Percentiles rank a stretch among this genome's conserved stretches.
phyloP scores from a whole-genome alignment of 2,113 vertebrate genomes.

The Lamprologus speciosus region DNA sequence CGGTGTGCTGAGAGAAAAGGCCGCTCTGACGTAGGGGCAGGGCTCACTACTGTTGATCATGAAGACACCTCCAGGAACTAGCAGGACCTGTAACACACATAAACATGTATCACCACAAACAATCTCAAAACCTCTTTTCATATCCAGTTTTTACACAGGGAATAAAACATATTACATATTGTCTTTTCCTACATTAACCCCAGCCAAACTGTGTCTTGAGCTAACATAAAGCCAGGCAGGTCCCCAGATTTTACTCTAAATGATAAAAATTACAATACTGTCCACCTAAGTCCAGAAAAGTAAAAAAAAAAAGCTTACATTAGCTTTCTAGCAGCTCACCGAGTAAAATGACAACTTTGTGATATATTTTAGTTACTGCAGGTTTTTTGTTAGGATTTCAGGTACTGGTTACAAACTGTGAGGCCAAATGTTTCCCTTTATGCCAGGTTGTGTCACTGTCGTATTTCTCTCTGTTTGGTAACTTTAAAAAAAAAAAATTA shows the following conservation, averaged over 20 bases:
- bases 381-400: neutral
- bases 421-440: neutral
- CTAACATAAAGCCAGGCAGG: neutral
- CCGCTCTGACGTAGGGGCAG: slow-evolving; percentile 80
- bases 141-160: neutral
- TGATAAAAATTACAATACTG: neutral
- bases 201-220: neutral
- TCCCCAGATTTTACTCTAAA: neutral
- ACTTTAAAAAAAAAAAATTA: neutral
- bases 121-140: neutral
- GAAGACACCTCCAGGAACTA: slow-evolving; percentile 84
- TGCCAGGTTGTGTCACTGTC: neutral
- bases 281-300: neutral
- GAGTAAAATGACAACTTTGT: neutral
- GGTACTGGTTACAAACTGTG: neutral
- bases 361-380: neutral
- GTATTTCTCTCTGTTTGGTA: neutral
- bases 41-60: slow-evolving; percentile 73
- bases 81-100: slow-evolving; percentile 73
- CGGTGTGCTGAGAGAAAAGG: slow-evolving; percentile 82
- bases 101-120: neutral
- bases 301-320: neutral
- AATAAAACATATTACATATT: neutral
- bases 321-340: neutral
- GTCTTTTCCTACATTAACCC: neutral